Evolutionary conservation across 2,797 vertebrate genomes (phyloP).

Genomic region (Rhynchonycteris naso): DNA sequence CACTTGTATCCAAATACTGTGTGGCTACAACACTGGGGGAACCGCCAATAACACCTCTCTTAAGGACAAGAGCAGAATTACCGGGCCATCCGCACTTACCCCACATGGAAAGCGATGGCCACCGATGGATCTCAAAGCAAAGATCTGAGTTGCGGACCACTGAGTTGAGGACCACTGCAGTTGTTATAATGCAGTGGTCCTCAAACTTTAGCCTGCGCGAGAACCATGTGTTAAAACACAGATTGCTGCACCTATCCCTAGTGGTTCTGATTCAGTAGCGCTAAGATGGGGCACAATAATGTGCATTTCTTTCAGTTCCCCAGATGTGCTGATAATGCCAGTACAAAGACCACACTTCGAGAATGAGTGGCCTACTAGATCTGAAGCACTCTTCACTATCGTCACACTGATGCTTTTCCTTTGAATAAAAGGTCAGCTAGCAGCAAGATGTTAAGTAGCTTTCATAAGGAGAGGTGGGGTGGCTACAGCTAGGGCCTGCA

Average conservation of each 20-base stretch:
- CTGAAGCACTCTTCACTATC: background rate
- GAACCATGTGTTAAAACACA: constrained; percentile 1
- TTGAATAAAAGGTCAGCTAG: background rate
- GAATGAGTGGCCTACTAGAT: background rate
- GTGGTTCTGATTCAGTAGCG: background rate
- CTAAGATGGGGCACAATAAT: background rate
- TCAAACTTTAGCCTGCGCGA: background rate
- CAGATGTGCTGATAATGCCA: background rate
- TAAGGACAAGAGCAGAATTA: background rate
- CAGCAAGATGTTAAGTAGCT: background rate
- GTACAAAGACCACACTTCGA: background rate
- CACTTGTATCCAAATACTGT: background rate
- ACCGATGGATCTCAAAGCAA: background rate
- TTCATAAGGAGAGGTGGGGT: background rate
- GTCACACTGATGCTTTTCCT: background rate
- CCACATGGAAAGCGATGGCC: background rate
- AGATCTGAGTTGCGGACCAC: too few species aligned
- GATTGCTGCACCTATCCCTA: background rate
- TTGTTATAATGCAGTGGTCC: background rate
- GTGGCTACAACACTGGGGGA: background rate
- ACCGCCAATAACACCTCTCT: background rate
- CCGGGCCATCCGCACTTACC: background rate
- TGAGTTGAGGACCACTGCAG: too few species aligned
- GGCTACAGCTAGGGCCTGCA: background rate
- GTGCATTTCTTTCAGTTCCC: constrained; percentile 18